These are phyloP conservation scores for Campoplex nolae DNA, from an alignment of 2,888 invertebrate species.

Conservation along the genomic window DNA sequence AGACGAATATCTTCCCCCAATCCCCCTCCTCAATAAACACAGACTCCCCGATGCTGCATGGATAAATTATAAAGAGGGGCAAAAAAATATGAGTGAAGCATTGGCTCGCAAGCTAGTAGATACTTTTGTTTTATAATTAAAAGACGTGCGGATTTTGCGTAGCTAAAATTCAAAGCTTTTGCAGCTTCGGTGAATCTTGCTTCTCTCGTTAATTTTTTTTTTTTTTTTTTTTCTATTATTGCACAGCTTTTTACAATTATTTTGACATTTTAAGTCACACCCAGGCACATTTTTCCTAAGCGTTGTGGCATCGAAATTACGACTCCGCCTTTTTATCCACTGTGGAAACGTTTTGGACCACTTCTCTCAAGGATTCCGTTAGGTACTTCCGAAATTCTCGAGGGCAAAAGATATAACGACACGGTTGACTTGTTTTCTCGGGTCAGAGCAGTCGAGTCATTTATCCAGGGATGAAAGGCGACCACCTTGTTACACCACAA, in stretches of 20 bases:
- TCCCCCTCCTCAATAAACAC: slow-evolving; percentile 62
- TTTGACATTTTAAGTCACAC: not conserved
- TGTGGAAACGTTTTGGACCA: not conserved
- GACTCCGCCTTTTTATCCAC: not conserved
- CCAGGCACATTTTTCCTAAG: not conserved
- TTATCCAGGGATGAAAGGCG: slow-evolving; percentile 62
- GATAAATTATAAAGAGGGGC: slow-evolving; percentile 24
- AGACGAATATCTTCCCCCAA: slow-evolving; percentile 48
- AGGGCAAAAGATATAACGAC: slow-evolving; percentile 3
- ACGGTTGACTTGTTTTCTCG: slow-evolving; percentile 20
- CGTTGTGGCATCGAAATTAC: not conserved
- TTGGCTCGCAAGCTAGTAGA: not conserved
- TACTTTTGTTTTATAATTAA: slow-evolving; percentile 1
- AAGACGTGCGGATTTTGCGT: not conserved
- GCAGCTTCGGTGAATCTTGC: not conserved
- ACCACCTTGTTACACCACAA: not conserved
- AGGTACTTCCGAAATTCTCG: not conserved
- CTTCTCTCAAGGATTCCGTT: slow-evolving; percentile 7
- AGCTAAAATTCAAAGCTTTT: not conserved
- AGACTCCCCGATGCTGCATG: slow-evolving; percentile 63
- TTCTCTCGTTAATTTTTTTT: not conserved
- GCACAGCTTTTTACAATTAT: not conserved
- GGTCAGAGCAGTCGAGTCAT: slow-evolving; percentile 22
- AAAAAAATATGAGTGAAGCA: slow-evolving; percentile 13
- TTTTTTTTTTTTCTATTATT: not conserved